Base-by-base conservation (phyloP, 2,797 vertebrate genomes). In the Novumbra hubbsi region DNA sequence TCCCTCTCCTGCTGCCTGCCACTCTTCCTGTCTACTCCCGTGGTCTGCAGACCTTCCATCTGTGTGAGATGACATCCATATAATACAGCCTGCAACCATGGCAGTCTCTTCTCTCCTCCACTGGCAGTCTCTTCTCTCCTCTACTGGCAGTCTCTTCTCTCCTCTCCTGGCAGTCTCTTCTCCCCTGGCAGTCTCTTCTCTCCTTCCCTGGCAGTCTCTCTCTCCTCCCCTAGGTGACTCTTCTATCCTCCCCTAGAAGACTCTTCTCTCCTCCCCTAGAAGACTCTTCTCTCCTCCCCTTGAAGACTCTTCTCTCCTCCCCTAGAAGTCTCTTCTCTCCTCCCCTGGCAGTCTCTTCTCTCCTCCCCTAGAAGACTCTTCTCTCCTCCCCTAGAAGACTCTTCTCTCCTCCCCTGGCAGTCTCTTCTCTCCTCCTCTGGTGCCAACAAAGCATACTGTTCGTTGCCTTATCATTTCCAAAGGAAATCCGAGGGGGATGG, bases 391-490 rank as follows among this genome's bases (percentile, higher is more conserved):
- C 34, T 38, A 7, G 34, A 4, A 38, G 34, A 5, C 34, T 6
- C 8, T 38, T 38, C 34, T 38, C 34, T 38, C 34, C 34, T 38
- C 8, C 73, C 41, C 76, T 30, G 66, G 41, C 68, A 7, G 71
- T n/a, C 75, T 75, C 76, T 85, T 86, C 79, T 74, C 74, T 75
- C 75, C 75, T 70, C 63, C 62, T 63, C 9, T 45, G 41, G 41
- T 14, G 80, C 73, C 84, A 76, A 81, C 70, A 83, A 84, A 79
- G 85, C 83, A 84, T 76, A 86, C 68, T 85, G 83, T 77, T 66
- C 57, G 70, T 81, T 72, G 76, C 80, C 83, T 81, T 76, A 81
- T 84, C 82, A 71, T 80, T 80, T 80, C 75, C 67, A 71, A 32
- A 21, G 34, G 74, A 77, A 49, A 4, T 70, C 48, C 52, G 64